phyloP scores from a whole-genome alignment of 2,888 invertebrate genomes.

The Hirtodrosophila histrioides region DNA sequence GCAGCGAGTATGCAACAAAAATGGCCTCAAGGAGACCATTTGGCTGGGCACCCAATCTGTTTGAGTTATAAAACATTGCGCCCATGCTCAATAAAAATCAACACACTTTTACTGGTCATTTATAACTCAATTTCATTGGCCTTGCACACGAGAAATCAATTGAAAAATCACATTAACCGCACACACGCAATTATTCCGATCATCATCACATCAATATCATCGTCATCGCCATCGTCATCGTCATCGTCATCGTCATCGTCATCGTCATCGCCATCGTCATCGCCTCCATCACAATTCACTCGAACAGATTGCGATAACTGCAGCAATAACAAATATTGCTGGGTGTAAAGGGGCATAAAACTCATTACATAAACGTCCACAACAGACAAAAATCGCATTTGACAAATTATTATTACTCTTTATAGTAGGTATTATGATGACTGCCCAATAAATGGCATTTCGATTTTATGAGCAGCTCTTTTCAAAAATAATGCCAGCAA shows the following conservation, averaged over 20 bases:
- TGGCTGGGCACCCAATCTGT: constrained; percentile 34
- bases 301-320: constrained; percentile 36
- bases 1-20: neutral
- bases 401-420: constrained; percentile 67
- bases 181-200: constrained; percentile 56
- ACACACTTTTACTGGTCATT: constrained; percentile 60
- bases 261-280: constrained; percentile 21
- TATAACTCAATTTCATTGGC: constrained; percentile 60
- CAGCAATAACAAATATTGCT: constrained; percentile 38
- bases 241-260: constrained; percentile 15
- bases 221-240: constrained; percentile 16
- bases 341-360: constrained; percentile 52
- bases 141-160: constrained; percentile 60
- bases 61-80: constrained; percentile 35
- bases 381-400: constrained; percentile 68
- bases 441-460: constrained; percentile 50
- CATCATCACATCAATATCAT: constrained; percentile 18
- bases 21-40: no score
- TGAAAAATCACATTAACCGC: constrained; percentile 68
- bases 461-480: constrained; percentile 46
- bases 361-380: constrained; percentile 69
- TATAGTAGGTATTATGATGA: constrained; percentile 33
- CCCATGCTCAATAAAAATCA: constrained; percentile 54
- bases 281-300: constrained; percentile 21
- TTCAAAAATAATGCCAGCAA: constrained; percentile 33